These are phyloP conservation scores for Baronia brevicornis DNA, from an alignment of 2,888 invertebrate genomes.

Conservation along the genomic window DNA sequence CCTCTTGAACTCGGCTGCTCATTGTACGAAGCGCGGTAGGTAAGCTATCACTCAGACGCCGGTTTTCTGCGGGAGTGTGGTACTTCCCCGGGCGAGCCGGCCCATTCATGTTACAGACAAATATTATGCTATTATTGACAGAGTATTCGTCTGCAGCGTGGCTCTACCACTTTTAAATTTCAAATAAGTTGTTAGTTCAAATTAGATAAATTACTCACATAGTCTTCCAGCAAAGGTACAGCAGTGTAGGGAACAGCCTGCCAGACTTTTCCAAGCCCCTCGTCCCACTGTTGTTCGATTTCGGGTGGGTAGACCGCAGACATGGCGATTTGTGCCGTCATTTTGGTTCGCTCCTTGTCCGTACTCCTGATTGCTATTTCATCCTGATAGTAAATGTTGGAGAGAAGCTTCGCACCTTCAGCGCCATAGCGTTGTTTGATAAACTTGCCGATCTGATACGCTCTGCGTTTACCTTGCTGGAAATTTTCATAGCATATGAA, in stretches of 20 bases:
- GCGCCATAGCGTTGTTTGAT: slow-evolving; percentile 46
- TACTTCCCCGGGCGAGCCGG: too few relatives aligned
- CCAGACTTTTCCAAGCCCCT: slow-evolving; percentile 55
- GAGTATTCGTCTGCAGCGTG: too few relatives aligned
- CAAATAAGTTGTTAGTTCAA: too few relatives aligned
- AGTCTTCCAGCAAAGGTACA: slow-evolving; percentile 52
- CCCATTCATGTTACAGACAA: too few relatives aligned
- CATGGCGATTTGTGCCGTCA: slow-evolving; percentile 58
- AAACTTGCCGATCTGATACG: slow-evolving; percentile 55
- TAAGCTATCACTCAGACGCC: too few relatives aligned
- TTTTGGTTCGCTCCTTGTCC: slow-evolving; percentile 64
- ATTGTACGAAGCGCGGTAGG: too few relatives aligned
- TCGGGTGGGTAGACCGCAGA: slow-evolving; percentile 57
- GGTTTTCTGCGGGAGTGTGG: too few relatives aligned
- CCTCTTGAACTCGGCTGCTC: too few relatives aligned
- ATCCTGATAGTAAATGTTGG: slow-evolving; percentile 42
- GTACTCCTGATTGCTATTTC: slow-evolving; percentile 53
- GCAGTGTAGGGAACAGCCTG: slow-evolving; percentile 58
- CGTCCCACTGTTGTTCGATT: slow-evolving; percentile 57
- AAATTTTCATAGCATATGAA: not conserved
- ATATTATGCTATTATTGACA: too few relatives aligned
- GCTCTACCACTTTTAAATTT: too few relatives aligned
- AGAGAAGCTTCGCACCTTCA: slow-evolving; percentile 38
- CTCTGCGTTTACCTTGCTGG: slow-evolving; percentile 50
- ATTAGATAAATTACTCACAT: slow-evolving; percentile 48